A percentile compares a stretch with the other conserved stretches of the same genome.
phyloP scores from a whole-genome alignment of 2,888 invertebrate genomes.

The Metallyticus violacea region DNA sequence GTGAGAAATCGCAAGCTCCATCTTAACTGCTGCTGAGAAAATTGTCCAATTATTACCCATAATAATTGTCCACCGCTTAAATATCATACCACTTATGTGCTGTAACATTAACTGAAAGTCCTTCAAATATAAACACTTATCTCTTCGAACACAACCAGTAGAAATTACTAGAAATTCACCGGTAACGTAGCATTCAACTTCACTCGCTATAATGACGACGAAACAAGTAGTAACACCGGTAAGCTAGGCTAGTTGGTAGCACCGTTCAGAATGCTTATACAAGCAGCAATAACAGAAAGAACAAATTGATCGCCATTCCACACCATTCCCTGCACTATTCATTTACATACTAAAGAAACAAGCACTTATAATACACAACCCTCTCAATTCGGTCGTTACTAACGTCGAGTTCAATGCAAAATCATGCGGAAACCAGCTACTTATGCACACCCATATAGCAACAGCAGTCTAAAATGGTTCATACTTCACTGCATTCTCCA shows the following conservation, averaged over 20 bases:
- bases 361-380: no score
- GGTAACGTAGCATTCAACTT: background rate
- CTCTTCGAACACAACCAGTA: no score
- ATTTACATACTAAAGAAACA: no score
- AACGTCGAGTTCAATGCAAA: no score
- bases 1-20: background rate
- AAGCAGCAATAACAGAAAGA: background rate
- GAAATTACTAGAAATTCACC: background rate
- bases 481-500: no score
- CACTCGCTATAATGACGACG: background rate
- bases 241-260: background rate
- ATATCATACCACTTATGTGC: background rate
- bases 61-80: background rate
- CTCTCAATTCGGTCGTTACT: no score
- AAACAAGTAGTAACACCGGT: rapidly evolving
- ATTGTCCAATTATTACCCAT: background rate
- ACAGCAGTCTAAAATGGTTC: no score
- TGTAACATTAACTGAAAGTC: background rate
- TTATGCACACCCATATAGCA: no score
- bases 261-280: background rate
- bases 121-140: background rate
- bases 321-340: no score
- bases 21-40: background rate
- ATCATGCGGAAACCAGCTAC: no score
- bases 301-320: background rate